Evolutionary conservation across 2,797 vertebrate genomes (phyloP).

Genomic region (Tarsius wallacei): DNA sequence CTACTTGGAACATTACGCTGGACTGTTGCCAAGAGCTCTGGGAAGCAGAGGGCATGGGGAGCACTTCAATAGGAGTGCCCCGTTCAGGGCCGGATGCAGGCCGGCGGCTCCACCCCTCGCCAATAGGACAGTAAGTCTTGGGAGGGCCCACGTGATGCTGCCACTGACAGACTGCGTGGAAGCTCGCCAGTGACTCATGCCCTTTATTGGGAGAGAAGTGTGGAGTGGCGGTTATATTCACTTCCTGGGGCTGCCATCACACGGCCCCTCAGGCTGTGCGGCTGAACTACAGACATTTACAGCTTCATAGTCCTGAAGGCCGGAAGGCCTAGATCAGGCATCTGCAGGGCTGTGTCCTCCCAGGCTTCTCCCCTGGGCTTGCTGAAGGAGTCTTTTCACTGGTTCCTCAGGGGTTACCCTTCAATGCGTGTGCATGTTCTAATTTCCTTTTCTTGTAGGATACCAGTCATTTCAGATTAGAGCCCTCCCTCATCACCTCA

Average conservation of each 20-base stretch:
- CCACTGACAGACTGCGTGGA: slow-evolving; percentile 3
- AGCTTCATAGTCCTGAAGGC: neutral
- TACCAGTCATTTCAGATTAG: neutral
- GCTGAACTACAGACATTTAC: neutral
- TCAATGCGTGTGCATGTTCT: neutral
- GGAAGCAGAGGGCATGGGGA: slow-evolving; percentile 59
- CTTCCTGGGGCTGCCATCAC: accelerated
- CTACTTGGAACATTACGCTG: slow-evolving; percentile 68
- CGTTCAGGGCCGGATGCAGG: slow-evolving; percentile 10
- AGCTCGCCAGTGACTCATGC: neutral
- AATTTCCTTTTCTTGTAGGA: neutral
- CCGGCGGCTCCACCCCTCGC: neutral
- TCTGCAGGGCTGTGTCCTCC: neutral
- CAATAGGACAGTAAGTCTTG: neutral
- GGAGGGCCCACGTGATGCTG: neutral
- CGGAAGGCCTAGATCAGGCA: neutral
- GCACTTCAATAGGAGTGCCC: slow-evolving; percentile 59
- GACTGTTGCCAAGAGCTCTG: slow-evolving; percentile 36
- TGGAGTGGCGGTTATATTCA: accelerated
- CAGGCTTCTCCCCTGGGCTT: neutral
- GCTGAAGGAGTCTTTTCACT: accelerated
- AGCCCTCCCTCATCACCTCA: neutral
- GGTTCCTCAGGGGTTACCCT: neutral
- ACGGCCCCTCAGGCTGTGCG: accelerated
- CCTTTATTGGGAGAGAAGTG: neutral